Percentiles rank a stretch among this genome's conserved stretches.
phyloP scores from a whole-genome alignment of 2,797 vertebrate genomes.

The Enteromius mattozi region DNA sequence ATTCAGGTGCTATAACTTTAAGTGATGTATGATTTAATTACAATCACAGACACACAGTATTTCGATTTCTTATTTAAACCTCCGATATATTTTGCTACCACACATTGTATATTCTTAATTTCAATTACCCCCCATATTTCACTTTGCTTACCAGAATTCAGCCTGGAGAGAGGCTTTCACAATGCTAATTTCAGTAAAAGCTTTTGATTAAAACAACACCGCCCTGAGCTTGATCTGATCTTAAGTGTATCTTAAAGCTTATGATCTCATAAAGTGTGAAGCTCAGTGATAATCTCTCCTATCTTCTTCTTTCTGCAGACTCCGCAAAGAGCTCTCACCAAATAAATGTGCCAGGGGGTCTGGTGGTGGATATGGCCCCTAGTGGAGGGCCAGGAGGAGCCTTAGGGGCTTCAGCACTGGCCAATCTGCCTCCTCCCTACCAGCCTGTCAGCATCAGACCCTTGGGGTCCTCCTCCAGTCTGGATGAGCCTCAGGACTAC shows the following conservation, averaged over 20 bases:
- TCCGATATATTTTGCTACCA: not conserved
- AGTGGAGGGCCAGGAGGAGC: slow-evolving; percentile 76
- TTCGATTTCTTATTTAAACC: not conserved
- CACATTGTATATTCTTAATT: not conserved
- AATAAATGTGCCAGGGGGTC: slow-evolving; percentile 73
- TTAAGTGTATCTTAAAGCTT: slow-evolving; percentile 10
- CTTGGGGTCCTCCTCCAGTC: slow-evolving; percentile 87
- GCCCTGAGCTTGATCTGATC: slow-evolving; percentile 7
- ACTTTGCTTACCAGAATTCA: not conserved
- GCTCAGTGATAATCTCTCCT: not conserved
- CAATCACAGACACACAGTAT: not conserved
- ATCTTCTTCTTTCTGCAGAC: slow-evolving; percentile 74
- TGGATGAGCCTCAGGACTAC: slow-evolving; percentile 97
- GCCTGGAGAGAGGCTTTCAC: not conserved
- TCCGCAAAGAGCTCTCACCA: slow-evolving; percentile 86
- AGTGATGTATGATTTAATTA: not conserved
- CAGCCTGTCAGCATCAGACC: slow-evolving; percentile 91
- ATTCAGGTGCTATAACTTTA: not conserved
- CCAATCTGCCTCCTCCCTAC: slow-evolving; percentile 88
- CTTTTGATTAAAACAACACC: not conserved
- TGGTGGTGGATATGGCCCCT: slow-evolving; percentile 84
- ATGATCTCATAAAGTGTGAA: not conserved
- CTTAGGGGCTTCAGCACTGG: slow-evolving; percentile 75
- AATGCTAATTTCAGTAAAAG: slow-evolving; percentile 3
- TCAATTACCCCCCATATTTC: not conserved